A percentile compares a stretch with the other conserved stretches of the same genome.
These are phyloP conservation scores for Misgurnus anguillicaudatus DNA, from an alignment of 2,113 vertebrate genomes.

Conservation along the genomic window DNA sequence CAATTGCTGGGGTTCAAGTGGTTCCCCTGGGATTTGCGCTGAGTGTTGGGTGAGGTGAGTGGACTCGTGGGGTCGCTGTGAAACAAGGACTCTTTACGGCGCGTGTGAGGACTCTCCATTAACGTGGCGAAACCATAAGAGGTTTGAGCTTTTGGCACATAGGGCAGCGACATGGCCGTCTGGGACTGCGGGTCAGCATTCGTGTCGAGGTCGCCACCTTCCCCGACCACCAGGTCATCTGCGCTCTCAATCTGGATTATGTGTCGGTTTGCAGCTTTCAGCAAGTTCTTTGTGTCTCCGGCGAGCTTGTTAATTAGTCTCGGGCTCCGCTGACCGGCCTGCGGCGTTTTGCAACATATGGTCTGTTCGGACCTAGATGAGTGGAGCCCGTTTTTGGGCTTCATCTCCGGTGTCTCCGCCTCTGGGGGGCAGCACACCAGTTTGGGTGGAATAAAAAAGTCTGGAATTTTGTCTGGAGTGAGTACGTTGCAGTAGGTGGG, in stretches of 20 bases:
- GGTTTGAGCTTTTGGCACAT: slow-evolving; percentile 92
- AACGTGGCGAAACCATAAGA: slow-evolving; percentile 92
- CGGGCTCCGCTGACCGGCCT: slow-evolving; percentile 85
- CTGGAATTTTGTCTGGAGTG: slow-evolving; percentile 95
- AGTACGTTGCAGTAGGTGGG: slow-evolving; percentile 91
- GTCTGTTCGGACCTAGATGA: slow-evolving; percentile 80
- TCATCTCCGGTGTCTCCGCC: slow-evolving; percentile 65
- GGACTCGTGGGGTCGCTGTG: slow-evolving; percentile 91
- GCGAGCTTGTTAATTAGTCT: slow-evolving; percentile 79
- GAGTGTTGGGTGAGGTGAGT: slow-evolving; percentile 81
- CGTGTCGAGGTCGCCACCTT: slow-evolving; percentile 71
- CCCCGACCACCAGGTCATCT: slow-evolving; percentile 80
- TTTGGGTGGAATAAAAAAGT: slow-evolving; percentile 96
- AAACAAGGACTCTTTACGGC: slow-evolving; percentile 93
- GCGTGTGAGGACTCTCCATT: slow-evolving; percentile 93
- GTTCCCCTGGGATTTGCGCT: slow-evolving; percentile 74
- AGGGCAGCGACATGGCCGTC: slow-evolving; percentile 88
- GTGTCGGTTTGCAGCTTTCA: slow-evolving; percentile 84
- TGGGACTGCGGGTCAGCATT: slow-evolving; percentile 87
- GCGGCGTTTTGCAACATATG: slow-evolving; percentile 73
- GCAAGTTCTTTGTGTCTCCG: slow-evolving; percentile 80
- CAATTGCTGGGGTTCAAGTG: slow-evolving; percentile 78
- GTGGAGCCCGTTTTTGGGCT: slow-evolving; percentile 69
- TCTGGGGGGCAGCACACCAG: slow-evolving; percentile 80
- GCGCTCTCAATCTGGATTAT: slow-evolving; percentile 96